Evolutionary conservation across 2,797 vertebrate species (phyloP), one percentile per base, ranked within the genome.

Genomic region (Bovichtus diacanthus): DNA sequence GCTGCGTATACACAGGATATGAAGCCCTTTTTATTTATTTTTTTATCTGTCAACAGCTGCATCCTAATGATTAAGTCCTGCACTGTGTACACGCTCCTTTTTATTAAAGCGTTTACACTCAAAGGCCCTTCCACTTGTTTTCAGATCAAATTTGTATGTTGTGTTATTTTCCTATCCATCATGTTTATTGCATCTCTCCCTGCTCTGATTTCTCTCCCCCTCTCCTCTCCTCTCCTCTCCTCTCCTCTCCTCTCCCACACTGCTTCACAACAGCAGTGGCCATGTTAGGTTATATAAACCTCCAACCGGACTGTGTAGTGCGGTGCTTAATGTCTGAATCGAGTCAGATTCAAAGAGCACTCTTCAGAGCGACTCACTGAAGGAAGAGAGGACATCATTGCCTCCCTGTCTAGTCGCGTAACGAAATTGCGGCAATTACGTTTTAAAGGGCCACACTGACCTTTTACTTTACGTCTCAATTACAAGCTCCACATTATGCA

Each of bases 271-370:
- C 65, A 80, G 60, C 34, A 9, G 31, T 60, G 1, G 87, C 90
- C 88, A 82, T 90, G 74, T 84, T 87, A 77, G 60, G 66, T 93
- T 93, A 89, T 6, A 85, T 88, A 92, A 89, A 89, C 43, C 62
- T 46, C 43, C 6, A 21, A 44, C 55, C 13, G 65, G 81, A 72
- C 82, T 21, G 49, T 41, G 56, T 46, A 39, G 25, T 8, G 53
- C 77, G 38, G 47, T 0, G 71, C 44, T 72, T 72, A 38, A 78
- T 43, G 85, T 82, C 74, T 83, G 83, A 82, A 80, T 70, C 5
- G 16, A 87, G 78, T 74, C 38, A 54, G 80, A 82, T 68, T 83
- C 69, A 60, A 49, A 74, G n/a, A 73, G 59, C 71, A 69, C 68
- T 65, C 62, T 71, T 84, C 78, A 61, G 10, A 64, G 49, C 2